These are phyloP conservation scores for Sebastes elongatus DNA, from an alignment of 2,797 vertebrate genomes.

Conservation along the genomic window DNA sequence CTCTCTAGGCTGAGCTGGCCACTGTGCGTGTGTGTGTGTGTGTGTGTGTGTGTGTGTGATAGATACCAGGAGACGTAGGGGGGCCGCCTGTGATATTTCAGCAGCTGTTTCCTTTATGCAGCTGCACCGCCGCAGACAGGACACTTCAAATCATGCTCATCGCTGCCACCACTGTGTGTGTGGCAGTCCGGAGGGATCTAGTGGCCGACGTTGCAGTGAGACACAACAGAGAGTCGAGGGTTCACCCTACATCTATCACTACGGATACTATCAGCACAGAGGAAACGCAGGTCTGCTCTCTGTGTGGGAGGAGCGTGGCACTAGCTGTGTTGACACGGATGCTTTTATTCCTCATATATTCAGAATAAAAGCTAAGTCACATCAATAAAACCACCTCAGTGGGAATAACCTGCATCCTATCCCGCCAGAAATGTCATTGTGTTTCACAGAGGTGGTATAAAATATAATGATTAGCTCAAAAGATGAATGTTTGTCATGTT, in stretches of 20 bases:
- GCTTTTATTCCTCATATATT: neutral
- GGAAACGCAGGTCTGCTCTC: constrained; percentile 4
- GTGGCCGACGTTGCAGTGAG: constrained; percentile 25
- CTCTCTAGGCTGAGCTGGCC: constrained; percentile 47
- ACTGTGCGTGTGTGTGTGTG: constrained; percentile 50
- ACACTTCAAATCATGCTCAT: constrained; percentile 76
- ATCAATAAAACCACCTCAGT: neutral
- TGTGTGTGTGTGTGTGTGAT: constrained; percentile 50
- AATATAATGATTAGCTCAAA: neutral
- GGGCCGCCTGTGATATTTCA: constrained; percentile 71
- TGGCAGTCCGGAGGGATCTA: constrained; percentile 47
- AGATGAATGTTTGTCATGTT: neutral
- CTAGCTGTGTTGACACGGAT: neutral
- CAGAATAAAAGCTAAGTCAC: neutral
- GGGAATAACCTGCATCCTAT: neutral
- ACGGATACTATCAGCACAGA: constrained; percentile 47
- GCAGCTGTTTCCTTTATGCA: constrained; percentile 83
- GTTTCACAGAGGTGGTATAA: neutral
- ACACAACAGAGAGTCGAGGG: constrained; percentile 45
- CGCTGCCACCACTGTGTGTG: constrained; percentile 46
- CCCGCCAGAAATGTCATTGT: neutral
- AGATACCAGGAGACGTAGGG: constrained; percentile 64
- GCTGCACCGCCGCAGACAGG: constrained; percentile 76
- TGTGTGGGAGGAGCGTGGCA: neutral
- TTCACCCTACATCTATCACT: constrained; percentile 60